Base-by-base conservation (phyloP, 2,888 invertebrate species). In the Panzeria rudis region DNA sequence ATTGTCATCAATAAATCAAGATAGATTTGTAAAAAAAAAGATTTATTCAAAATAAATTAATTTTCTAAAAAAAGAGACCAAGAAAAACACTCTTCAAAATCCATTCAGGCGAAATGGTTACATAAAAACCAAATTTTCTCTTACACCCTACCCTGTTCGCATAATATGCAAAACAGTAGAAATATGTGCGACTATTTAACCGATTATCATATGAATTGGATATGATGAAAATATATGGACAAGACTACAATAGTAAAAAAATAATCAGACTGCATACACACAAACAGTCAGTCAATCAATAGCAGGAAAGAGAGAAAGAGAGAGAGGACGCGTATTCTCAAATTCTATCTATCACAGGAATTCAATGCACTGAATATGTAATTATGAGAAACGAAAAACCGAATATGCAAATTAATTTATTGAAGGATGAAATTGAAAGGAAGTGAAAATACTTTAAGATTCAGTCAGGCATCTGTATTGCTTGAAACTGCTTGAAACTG, bases 1-100 rank as follows among this genome's bases (percentile, higher is more conserved):
- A 86, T 84, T 86, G 86, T 86, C 86, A 86, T 86, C 86, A 86
- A 86, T 86, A 86, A 86, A 86, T 86, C 86, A 86, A 76, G 82
- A 79, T 71, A 54, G 68, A 13, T 47, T 9, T 29, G 44, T n/a
- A 75, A 66, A 41, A 75, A 29, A 54, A 64, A n/a, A 62, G 38
- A 66, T 76, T 62, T 78, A 52, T 78, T 29, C 32, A 29, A 62
- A 79, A 72, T 73, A 75, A 82, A 71, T 76, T 41, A 52, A 56
- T 64, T 76, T 76, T 9, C 8, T 20, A 7, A 59, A 66, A 54
- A 17, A 17, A 20, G 8, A n/a, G 59, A 23, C 23, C 62, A 17
- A 44, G 25, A 23, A 29, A 41, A 15, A 79, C 64, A 56, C 85
- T 77, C 84, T 85, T 79, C 38, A 78, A 44, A 78, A 82, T 52